These are phyloP conservation scores for Brachionus paranguensis DNA, from an alignment of 1,140 invertebrate genomes.

Conservation along the genomic window DNA sequence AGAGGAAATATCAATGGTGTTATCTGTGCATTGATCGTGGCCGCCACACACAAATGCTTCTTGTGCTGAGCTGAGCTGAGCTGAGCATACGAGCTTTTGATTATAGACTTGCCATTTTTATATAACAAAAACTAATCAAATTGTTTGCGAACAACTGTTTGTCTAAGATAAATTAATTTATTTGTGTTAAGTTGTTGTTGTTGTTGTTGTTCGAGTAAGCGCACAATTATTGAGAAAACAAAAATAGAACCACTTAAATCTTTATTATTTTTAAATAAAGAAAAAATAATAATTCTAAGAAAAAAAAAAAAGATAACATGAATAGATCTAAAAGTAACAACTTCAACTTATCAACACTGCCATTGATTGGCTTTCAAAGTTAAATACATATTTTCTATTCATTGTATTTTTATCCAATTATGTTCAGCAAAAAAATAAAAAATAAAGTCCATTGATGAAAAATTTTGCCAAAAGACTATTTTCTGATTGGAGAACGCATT, in stretches of 20 bases:
- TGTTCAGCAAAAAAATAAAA: background rate
- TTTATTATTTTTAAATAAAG: background rate
- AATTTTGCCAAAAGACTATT: background rate
- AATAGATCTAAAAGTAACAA: background rate
- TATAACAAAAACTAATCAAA: background rate
- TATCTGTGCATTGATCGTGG: background rate
- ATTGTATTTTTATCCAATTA: background rate
- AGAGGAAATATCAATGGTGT: background rate
- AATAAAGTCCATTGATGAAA: background rate
- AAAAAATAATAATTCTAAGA: background rate
- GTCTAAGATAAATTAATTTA: slow-evolving; percentile 2
- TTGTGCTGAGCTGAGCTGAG: background rate
- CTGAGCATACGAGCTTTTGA: background rate
- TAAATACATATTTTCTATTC: background rate
- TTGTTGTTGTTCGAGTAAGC: background rate
- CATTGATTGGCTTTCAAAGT: background rate
- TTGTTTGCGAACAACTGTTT: background rate
- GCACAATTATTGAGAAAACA: background rate
- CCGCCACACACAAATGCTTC: background rate
- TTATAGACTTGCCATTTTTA: background rate
- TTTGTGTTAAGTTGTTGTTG: background rate
- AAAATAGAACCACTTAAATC: background rate
- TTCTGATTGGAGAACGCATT: background rate
- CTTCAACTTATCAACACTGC: background rate
- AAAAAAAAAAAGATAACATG: background rate